These are phyloP conservation scores for Capreolus pygargus DNA, from an alignment of 2,113 vertebrate genomes.

Conservation along the genomic window DNA sequence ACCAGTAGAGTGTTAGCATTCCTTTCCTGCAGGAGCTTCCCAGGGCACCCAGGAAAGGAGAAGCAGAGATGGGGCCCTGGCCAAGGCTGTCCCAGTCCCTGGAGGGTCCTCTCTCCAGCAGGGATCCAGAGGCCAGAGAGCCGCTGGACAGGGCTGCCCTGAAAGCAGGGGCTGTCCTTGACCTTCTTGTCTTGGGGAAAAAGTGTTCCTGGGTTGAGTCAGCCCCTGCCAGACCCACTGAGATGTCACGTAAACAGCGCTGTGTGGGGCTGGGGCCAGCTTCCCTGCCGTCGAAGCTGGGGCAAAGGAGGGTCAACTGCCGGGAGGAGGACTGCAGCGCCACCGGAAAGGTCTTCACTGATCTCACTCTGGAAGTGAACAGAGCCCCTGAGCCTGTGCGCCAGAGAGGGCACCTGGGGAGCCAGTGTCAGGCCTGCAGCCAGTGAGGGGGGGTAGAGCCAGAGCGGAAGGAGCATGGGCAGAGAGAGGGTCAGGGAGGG, in stretches of 20 bases:
- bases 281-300: background rate
- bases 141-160: background rate
- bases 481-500: background rate
- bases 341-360: background rate
- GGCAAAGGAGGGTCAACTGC: background rate
- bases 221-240: background rate
- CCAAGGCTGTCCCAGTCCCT: constrained; percentile 17
- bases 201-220: background rate
- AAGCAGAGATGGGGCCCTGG: background rate
- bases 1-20: constrained; percentile 80
- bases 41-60: constrained; percentile 67
- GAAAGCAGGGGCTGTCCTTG: background rate
- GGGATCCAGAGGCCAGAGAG: background rate
- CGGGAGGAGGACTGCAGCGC: fast-evolving
- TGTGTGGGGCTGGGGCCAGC: background rate
- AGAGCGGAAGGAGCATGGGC: fast-evolving
- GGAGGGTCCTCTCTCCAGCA: background rate
- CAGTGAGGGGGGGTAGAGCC: background rate
- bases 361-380: background rate
- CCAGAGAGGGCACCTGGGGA: background rate
- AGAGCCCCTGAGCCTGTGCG: background rate
- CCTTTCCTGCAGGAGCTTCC: constrained; percentile 76
- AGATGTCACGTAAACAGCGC: background rate
- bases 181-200: background rate
- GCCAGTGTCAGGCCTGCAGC: background rate